Conservation (phyloP, 2,888 invertebrate species). For the Microctonus aethiopoides region DNA sequence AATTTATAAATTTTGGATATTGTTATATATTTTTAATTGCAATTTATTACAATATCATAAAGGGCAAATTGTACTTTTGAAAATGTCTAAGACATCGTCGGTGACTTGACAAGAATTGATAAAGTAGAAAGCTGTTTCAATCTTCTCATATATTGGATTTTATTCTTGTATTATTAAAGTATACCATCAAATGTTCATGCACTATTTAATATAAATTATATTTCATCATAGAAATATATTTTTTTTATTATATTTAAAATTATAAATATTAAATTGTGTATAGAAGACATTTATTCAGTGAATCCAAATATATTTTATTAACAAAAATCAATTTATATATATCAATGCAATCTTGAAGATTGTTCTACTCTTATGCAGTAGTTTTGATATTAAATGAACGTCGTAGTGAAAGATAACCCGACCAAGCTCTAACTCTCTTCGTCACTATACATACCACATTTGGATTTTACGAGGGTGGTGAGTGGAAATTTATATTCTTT, state of each 20-base stretch:
- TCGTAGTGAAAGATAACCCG: not conserved
- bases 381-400: constrained; percentile 1
- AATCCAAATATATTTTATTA: too few relatives aligned
- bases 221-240: too few relatives aligned
- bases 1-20: too few relatives aligned
- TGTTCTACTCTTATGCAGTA: not conserved
- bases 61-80: too few relatives aligned
- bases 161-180: not conserved
- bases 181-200: not conserved
- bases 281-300: too few relatives aligned
- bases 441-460: constrained; percentile 9
- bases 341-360: not conserved
- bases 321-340: too few relatives aligned
- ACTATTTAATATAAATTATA: too few relatives aligned
- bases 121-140: not conserved
- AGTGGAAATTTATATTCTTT: constrained; percentile 24
- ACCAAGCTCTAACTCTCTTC: constrained; percentile 14
- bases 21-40: too few relatives aligned
- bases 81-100: not conserved
- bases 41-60: too few relatives aligned
- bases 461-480: constrained; percentile 14
- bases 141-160: not conserved
- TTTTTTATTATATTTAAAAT: too few relatives aligned
- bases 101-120: not conserved
- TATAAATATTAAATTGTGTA: too few relatives aligned